Evolutionary conservation across 2,797 vertebrate genomes (phyloP), one percentile per base, ranked within the genome.

Genomic region (Adrianichthys oophorus): DNA sequence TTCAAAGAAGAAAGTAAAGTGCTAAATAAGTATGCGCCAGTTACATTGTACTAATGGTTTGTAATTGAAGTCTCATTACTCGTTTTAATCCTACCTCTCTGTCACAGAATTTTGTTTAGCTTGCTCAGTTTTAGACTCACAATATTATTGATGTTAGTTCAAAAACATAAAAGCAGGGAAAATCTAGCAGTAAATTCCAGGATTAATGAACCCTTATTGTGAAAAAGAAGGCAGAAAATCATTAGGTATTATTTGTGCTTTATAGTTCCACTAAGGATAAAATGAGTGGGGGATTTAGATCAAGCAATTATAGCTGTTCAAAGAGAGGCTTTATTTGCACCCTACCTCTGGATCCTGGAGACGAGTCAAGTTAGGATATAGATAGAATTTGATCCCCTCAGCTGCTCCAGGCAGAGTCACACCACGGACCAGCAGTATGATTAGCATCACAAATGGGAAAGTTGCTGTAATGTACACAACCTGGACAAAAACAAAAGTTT

Each of bases 401-500:
- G 93, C 70, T 13, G 97, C 98, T 6, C 98, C 98, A 1, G 98
- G 98, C 60, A 99, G 90, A 19, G 97, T 99, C 76, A 98, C 94
- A 0, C 97, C 98, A 21, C 97, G 95, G 62, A 99, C 90, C 74
- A 99, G 79, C 43, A 99, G 88, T 69, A 99, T 93, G 60, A 99
- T 91, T 16, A 99, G 93, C 98, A 99, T 99, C 69, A 98, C 80
- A 53, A 99, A 99, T 0, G 98, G 98, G 82, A 99, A 99, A 0
- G 98, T 99, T 48, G 98, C 97, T 2, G 97, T 99, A 81, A 99
- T 91, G 84, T 99, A 99, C 53, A 99, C 97, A 37, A 99, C 96
- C 98, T 98, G 67, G 16, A 44, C 15, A 59, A 18, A 45, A 29
- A 79, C 15, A 71, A 46, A 50, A 15, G 26, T 19, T 52, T 62